Base-by-base conservation (phyloP, 2,113 vertebrate genomes). In the Neodon shergylaensis region DNA sequence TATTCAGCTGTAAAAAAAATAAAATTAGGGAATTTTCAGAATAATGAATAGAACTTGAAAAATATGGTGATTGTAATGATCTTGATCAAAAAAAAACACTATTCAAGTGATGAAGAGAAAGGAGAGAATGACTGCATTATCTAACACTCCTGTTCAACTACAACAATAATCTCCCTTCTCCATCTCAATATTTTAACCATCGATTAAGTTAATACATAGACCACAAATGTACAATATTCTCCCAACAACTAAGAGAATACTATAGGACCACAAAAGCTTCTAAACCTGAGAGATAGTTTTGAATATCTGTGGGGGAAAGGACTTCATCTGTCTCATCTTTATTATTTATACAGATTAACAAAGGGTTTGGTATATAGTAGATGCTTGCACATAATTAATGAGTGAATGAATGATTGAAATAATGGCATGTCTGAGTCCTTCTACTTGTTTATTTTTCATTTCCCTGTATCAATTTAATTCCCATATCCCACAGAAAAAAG, bases 171-270 rank as follows among this genome's bases (percentile, higher is more conserved):
- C 24, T 3, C 74, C 31, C 7, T 21, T 78, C 36, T 83, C 7
- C 13, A 92, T 52, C 14, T 96, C 89, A 92, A 91, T 61, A 94
- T 91, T 16, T 91, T 89, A 88, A 72, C 84, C 39, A 84, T 83
- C 44, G 76, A 88, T 26, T 74, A 96, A 96, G 22, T 91, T 79
- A 94, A 19, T 54, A 78, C 26, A 72, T 88, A 76, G 13, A 92
- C 28, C 49, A 88, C 28, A 91, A 93, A 89, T 16, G 63, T 19
- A 14, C 68, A 86, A 76, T 61, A 66, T 87, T 85, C 73, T 65
- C 22, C 4, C 83, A 96, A 79, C 5, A 78, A 85, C 3, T 70
- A 82, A 95, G 21, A 91, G 39, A 76, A 44, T 19, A 68, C 42
- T 58, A 74, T 0, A 90, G 61, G 36, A 72, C 13, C 22, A 90